Percentiles rank a stretch among this genome's conserved stretches.
phyloP scores from a whole-genome alignment of 2,888 invertebrate genomes.

The Drosophila paranaensis region DNA sequence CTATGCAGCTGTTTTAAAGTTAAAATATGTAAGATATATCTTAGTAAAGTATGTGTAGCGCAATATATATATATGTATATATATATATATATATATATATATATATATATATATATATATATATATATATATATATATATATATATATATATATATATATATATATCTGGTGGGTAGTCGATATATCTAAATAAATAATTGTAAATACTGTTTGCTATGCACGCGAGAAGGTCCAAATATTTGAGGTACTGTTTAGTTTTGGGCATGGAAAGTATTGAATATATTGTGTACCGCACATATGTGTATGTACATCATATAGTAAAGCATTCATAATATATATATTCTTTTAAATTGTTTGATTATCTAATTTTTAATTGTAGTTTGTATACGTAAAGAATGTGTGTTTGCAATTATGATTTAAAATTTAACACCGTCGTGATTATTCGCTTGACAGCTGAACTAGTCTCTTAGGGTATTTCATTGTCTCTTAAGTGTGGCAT shows the following conservation, averaged over 20 bases:
- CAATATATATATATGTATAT: neutral
- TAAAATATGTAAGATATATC: neutral
- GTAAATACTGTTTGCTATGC: neutral
- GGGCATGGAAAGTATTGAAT: neutral
- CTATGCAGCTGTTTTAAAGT: neutral
- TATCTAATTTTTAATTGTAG: too few relatives aligned
- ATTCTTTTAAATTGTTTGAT: too few relatives aligned
- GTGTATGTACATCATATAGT: neutral
- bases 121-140: too few relatives aligned
- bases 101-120: too few relatives aligned
- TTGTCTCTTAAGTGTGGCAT: neutral
- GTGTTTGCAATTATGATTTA: neutral
- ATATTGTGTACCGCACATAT: neutral
- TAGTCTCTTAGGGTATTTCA: neutral
- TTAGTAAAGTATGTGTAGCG: neutral
- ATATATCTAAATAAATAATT: neutral
- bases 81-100: neutral
- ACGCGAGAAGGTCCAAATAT: neutral
- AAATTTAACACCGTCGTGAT: neutral
- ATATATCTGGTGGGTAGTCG: too few relatives aligned
- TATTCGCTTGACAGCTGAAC: neutral
- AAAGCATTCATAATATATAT: neutral
- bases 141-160: too few relatives aligned
- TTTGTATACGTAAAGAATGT: too few relatives aligned
- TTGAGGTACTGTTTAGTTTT: neutral